Conservation (phyloP, 2,113 vertebrate species). For the Butorides virescens region DNA sequence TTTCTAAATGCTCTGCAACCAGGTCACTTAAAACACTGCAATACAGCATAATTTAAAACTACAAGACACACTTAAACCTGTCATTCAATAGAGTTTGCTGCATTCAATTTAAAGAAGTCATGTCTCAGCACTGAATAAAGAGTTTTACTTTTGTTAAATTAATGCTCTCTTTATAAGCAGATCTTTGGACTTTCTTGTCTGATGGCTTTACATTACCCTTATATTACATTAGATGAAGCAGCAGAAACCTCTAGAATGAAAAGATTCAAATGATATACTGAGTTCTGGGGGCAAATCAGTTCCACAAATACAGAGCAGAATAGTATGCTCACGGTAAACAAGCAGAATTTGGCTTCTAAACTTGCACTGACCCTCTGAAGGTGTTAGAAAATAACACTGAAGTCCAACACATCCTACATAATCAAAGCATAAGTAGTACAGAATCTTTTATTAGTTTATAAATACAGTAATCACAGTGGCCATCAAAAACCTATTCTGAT, state of each 20-base stretch:
- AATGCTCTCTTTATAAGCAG: background rate
- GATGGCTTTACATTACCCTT: background rate
- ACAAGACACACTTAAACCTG: background rate
- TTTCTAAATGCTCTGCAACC: constrained; percentile 6
- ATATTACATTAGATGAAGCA: background rate
- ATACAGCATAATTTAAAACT: background rate
- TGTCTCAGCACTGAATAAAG: background rate
- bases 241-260: background rate
- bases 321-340: background rate
- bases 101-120: background rate
- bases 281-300: background rate
- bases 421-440: background rate
- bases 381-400: background rate
- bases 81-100: background rate
- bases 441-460: background rate
- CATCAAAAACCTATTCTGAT: background rate
- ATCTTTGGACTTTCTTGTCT: background rate
- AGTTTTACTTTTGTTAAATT: constrained; percentile 10
- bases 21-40: background rate
- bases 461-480: background rate
- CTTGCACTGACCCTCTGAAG: background rate
- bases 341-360: background rate
- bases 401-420: background rate
- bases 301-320: background rate
- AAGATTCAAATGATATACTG: background rate